Conservation (phyloP, 2,888 invertebrate genomes). For the Ypsolopha sequella region DNA sequence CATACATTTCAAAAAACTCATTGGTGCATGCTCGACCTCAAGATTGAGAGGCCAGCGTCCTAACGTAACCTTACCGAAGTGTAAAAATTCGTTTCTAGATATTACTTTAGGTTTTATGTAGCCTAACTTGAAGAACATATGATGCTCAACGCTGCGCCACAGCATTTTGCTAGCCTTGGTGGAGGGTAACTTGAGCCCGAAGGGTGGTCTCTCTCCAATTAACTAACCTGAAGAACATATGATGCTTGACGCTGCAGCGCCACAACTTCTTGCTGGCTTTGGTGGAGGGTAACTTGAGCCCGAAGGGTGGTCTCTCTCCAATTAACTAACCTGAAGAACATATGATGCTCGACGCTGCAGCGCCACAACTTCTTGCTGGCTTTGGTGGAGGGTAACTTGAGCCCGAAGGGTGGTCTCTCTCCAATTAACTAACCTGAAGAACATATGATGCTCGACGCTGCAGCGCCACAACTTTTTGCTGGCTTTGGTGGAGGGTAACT, state of each 20-base stretch:
- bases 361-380: slow-evolving; percentile 98
- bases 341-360: slow-evolving; percentile 98
- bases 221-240: background rate
- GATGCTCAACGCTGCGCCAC: slow-evolving; percentile 99
- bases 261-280: no score
- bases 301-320: background rate
- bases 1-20: no score
- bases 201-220: slow-evolving; percentile 93
- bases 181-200: slow-evolving; percentile 90
- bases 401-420: slow-evolving; percentile 92
- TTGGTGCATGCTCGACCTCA: no score
- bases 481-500: slow-evolving; percentile 87
- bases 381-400: slow-evolving; percentile 89
- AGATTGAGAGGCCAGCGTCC: no score
- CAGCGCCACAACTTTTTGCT: slow-evolving; percentile 98
- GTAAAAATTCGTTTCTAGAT: no score
- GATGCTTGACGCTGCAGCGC: no score
- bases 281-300: no score
- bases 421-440: slow-evolving; percentile 95
- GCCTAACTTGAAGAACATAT: slow-evolving; percentile 93
- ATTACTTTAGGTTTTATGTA: no score
- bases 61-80: no score
- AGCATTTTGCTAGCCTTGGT: slow-evolving; percentile 94
- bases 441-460: slow-evolving; percentile 98
- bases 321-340: slow-evolving; percentile 96